Evolutionary conservation across 2,797 vertebrate species (phyloP).

Genomic region (Syndactyla subalaris): DNA sequence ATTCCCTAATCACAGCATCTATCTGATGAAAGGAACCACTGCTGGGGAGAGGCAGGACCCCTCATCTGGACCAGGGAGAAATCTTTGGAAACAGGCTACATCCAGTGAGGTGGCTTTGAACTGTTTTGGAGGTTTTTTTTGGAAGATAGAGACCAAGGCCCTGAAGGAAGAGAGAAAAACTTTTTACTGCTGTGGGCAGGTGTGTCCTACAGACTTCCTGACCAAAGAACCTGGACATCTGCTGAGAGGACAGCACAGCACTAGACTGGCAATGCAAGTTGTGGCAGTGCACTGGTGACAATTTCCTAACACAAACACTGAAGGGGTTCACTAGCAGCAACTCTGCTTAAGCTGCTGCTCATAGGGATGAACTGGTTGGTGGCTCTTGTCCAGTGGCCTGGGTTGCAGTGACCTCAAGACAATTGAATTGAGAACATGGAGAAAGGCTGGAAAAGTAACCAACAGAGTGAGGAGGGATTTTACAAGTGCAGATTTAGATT

Average conservation of each 20-base stretch:
- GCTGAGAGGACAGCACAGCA: not conserved
- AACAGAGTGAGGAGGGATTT: not conserved
- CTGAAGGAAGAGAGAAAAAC: not conserved
- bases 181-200: not conserved
- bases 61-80: not conserved
- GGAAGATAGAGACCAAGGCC: not conserved
- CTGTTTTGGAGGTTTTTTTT: not conserved
- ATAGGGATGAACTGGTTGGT: not conserved
- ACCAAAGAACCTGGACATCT: not conserved
- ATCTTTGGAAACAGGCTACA: not conserved
- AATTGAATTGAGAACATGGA: not conserved
- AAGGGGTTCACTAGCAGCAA: not conserved
- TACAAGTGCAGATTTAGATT: not conserved
- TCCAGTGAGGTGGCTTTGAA: not conserved
- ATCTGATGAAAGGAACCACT: not conserved
- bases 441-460: not conserved
- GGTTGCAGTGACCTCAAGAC: not conserved
- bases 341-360: not conserved
- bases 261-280: not conserved
- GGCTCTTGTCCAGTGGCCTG: not conserved
- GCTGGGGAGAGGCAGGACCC: not conserved
- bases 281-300: not conserved
- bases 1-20: not conserved
- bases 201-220: not conserved
- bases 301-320: not conserved